Conservation (phyloP, 2,113 vertebrate species). For the Vidua macroura region DNA sequence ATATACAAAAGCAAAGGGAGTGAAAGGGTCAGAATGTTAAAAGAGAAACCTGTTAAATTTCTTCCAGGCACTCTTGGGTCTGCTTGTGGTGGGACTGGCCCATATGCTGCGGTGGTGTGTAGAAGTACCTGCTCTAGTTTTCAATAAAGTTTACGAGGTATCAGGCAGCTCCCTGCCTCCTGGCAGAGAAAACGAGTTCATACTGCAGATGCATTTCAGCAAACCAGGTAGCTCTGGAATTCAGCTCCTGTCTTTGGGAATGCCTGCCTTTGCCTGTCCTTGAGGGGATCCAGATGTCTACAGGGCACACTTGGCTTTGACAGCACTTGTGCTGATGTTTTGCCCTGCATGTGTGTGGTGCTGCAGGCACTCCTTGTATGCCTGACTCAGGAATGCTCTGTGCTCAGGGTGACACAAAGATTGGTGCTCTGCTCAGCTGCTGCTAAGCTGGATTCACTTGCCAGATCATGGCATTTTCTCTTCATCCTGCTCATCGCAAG, state of each 20-base stretch:
- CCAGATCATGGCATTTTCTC: fast-evolving
- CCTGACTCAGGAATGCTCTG: fast-evolving
- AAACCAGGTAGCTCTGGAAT: neutral
- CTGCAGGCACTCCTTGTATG: fast-evolving
- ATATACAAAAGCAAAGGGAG: neutral
- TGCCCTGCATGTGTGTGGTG: fast-evolving
- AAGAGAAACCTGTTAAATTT: neutral
- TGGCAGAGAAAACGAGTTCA: neutral
- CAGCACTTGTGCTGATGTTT: fast-evolving
- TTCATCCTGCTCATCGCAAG: neutral
- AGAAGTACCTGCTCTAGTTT: neutral
- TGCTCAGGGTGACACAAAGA: neutral
- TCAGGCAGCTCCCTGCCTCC: neutral
- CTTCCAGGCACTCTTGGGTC: neutral
- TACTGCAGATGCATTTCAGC: neutral
- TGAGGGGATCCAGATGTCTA: fast-evolving
- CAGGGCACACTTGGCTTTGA: fast-evolving
- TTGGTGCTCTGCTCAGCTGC: neutral
- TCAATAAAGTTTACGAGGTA: neutral
- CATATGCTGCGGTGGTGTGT: fast-evolving
- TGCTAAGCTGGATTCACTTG: neutral
- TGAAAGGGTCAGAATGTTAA: neutral
- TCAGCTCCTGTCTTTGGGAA: neutral
- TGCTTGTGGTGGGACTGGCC: neutral
- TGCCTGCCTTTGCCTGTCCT: neutral